phyloP scores from a whole-genome alignment of 2,113 vertebrate species.

The Gymnobelideus leadbeateri region DNA sequence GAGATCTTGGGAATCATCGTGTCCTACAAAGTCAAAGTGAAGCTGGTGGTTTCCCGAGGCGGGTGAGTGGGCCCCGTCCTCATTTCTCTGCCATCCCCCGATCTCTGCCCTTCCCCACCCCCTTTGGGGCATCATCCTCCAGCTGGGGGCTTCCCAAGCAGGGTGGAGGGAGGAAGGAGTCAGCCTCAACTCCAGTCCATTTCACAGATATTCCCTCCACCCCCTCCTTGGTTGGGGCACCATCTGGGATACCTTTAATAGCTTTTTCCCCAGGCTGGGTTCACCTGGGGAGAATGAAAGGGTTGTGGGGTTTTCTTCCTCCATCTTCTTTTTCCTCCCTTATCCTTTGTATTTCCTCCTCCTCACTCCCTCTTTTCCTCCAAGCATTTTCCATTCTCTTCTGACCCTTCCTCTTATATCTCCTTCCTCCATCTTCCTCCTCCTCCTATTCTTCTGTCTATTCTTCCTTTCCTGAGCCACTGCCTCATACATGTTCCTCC shows the following conservation, averaged over 20 bases:
- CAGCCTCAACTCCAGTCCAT: background rate
- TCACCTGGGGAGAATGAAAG: background rate
- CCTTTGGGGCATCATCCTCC: background rate
- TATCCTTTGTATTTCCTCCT: background rate
- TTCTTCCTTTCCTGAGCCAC: background rate
- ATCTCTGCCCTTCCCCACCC: background rate
- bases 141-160: background rate
- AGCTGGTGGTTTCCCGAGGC: conserved; percentile 96
- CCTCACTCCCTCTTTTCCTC: accelerated
- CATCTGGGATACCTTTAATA: background rate
- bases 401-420: accelerated
- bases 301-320: background rate
- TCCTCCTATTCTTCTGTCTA: background rate
- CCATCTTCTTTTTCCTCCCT: background rate
- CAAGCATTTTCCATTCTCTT: background rate
- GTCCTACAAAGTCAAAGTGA: conserved; percentile 98
- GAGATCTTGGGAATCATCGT: conserved; percentile 97
- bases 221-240: background rate
- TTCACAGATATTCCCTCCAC: background rate
- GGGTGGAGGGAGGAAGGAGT: background rate
- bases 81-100: background rate
- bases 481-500: background rate
- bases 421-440: background rate
- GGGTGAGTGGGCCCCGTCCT: conserved; percentile 88
- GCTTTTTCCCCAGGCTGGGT: background rate